Evolutionary conservation across 2,113 vertebrate genomes (phyloP).

Genomic region (Thalassoma bifasciatum): DNA sequence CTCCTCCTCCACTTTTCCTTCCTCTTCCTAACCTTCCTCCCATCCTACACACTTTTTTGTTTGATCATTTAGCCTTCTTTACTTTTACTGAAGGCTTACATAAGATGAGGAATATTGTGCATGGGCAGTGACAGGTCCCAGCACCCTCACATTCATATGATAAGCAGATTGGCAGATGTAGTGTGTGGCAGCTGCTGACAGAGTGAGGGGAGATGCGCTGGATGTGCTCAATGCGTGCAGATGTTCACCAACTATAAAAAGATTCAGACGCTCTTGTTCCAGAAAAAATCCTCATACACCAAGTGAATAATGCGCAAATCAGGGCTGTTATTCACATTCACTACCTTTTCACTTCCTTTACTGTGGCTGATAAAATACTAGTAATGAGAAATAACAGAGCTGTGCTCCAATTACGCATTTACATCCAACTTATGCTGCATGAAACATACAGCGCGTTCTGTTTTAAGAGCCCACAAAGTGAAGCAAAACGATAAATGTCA

Average conservation of each 20-base stretch:
- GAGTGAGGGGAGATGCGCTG: slow-evolving; percentile 50
- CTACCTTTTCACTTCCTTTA: slow-evolving; percentile 35
- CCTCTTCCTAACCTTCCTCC: slow-evolving; percentile 32
- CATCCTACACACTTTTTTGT: slow-evolving; percentile 64
- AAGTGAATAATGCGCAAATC: slow-evolving; percentile 58
- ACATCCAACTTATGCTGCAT: slow-evolving; percentile 5
- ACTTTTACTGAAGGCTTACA: slow-evolving; percentile 67
- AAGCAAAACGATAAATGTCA: not conserved
- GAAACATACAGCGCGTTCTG: not conserved
- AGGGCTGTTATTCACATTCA: slow-evolving; percentile 44
- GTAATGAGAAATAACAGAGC: slow-evolving; percentile 1
- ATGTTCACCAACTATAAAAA: slow-evolving; percentile 73
- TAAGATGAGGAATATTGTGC: slow-evolving; percentile 52
- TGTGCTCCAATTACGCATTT: not conserved
- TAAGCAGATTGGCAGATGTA: slow-evolving; percentile 59
- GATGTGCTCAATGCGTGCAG: slow-evolving; percentile 73
- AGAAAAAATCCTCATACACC: slow-evolving; percentile 25
- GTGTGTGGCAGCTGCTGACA: slow-evolving; percentile 69
- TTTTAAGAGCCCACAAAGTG: not conserved
- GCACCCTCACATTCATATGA: slow-evolving; percentile 74
- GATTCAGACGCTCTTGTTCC: slow-evolving; percentile 58
- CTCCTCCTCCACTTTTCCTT: slow-evolving; percentile 16
- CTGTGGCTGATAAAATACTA: slow-evolving; percentile 13
- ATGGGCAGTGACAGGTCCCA: slow-evolving; percentile 71
- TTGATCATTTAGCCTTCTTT: slow-evolving; percentile 77